Conservation (phyloP, 2,113 vertebrate species). For the Bambusicola thoracicus region DNA sequence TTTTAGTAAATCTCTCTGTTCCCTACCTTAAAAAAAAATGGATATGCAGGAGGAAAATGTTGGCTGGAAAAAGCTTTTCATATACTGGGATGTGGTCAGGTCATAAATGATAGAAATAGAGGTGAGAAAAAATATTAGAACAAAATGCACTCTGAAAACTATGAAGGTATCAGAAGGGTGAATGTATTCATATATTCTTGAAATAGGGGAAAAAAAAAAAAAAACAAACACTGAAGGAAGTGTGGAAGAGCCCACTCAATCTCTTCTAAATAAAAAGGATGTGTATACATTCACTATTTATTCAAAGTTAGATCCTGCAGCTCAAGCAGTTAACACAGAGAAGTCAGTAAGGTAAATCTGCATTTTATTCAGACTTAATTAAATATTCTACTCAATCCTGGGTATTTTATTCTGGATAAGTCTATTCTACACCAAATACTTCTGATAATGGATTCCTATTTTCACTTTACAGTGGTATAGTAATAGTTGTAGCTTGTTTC, state of each 20-base stretch:
- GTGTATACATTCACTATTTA: not conserved
- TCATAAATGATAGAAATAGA: not conserved
- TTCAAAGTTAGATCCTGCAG: not conserved
- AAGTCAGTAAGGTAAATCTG: not conserved
- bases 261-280: not conserved
- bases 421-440: not conserved
- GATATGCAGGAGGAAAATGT: not conserved
- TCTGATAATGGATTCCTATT: not conserved
- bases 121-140: not conserved
- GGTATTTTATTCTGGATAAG: not conserved
- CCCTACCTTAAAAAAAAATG: not conserved
- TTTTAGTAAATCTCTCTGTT: not conserved
- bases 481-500: not conserved
- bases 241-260: not conserved
- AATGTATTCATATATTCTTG: not conserved
- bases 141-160: not conserved
- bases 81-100: not conserved
- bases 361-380: not conserved
- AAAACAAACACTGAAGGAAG: not conserved
- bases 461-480: not conserved
- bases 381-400: not conserved
- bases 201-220: not conserved
- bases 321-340: not conserved
- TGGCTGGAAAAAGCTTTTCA: not conserved
- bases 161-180: not conserved